phyloP scores from a whole-genome alignment of 1,140 invertebrate species.

The Theocolax elegans region DNA sequence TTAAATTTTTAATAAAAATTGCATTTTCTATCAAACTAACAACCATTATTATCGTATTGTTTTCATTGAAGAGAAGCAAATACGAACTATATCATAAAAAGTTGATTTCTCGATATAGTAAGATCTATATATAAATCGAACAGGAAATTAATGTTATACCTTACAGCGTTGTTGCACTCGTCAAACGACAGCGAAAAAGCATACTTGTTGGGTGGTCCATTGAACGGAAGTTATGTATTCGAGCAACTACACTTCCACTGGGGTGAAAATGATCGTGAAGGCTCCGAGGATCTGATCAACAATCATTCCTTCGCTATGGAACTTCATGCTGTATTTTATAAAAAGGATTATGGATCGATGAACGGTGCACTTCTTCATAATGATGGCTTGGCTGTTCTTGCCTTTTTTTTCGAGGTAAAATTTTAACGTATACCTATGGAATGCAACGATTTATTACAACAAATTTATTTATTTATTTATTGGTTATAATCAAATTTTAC shows the following conservation, averaged over 20 bases:
- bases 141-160: too few species aligned
- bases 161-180: slow-evolving; percentile 61
- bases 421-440: too few species aligned
- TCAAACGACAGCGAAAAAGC: slow-evolving; percentile 68
- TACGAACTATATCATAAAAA: too few species aligned
- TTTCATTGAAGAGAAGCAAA: too few species aligned
- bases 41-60: too few species aligned
- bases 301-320: slow-evolving; percentile 77
- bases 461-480: too few species aligned
- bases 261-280: slow-evolving; percentile 82
- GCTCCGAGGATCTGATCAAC: slow-evolving; percentile 90
- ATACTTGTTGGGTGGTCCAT: slow-evolving; percentile 75
- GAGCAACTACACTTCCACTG: slow-evolving; percentile 86
- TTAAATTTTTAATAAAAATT: too few species aligned
- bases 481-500: too few species aligned
- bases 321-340: slow-evolving; percentile 88
- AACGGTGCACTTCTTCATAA: slow-evolving; percentile 72
- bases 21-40: too few species aligned
- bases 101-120: too few species aligned
- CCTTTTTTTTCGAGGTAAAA: slow-evolving; percentile 82
- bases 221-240: slow-evolving; percentile 78
- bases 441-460: too few species aligned
- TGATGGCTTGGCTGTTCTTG: slow-evolving; percentile 86
- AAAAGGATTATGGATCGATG: slow-evolving; percentile 75
- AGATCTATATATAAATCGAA: too few species aligned